These are phyloP conservation scores for Colletes collaris DNA, from an alignment of 2,888 invertebrate genomes.

Conservation along the genomic window DNA sequence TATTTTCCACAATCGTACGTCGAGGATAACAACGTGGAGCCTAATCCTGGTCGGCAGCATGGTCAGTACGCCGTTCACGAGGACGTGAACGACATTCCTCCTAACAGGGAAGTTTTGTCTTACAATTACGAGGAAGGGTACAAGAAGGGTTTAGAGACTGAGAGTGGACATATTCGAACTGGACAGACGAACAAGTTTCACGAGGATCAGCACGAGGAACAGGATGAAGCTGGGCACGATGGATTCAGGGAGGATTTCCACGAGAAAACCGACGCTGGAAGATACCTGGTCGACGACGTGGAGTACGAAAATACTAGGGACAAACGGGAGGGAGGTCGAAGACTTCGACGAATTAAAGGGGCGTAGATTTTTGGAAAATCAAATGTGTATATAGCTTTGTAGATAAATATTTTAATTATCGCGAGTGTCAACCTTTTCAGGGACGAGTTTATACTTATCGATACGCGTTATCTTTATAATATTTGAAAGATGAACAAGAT, in stretches of 20 bases:
- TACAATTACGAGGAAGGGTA: slow-evolving; percentile 71
- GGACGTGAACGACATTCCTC: slow-evolving; percentile 60
- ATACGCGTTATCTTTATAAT: too few relatives aligned
- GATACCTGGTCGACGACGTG: slow-evolving; percentile 62
- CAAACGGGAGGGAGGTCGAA: slow-evolving; percentile 16
- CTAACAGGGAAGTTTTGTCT: slow-evolving; percentile 46
- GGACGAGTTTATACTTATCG: too few relatives aligned
- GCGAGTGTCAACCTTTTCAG: too few relatives aligned
- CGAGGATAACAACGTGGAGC: slow-evolving; percentile 37
- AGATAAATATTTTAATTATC: too few relatives aligned
- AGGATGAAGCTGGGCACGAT: slow-evolving; percentile 42
- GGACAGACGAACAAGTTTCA: slow-evolving; percentile 75
- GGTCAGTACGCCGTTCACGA: slow-evolving; percentile 68
- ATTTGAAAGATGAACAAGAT: too few relatives aligned
- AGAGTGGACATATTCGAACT: slow-evolving; percentile 71
- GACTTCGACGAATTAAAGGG: background rate
- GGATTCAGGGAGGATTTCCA: slow-evolving; percentile 55
- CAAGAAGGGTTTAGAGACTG: slow-evolving; percentile 67
- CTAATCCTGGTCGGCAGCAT: slow-evolving; percentile 38
- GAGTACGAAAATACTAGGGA: slow-evolving; percentile 47
- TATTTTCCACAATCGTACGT: slow-evolving; percentile 59
- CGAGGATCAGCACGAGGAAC: slow-evolving; percentile 74
- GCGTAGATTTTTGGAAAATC: background rate
- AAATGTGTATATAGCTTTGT: too few relatives aligned
- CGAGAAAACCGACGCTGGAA: slow-evolving; percentile 53